Evolutionary conservation across 2,888 invertebrate species (phyloP).

Genomic region (Cheilosia vulpina): DNA sequence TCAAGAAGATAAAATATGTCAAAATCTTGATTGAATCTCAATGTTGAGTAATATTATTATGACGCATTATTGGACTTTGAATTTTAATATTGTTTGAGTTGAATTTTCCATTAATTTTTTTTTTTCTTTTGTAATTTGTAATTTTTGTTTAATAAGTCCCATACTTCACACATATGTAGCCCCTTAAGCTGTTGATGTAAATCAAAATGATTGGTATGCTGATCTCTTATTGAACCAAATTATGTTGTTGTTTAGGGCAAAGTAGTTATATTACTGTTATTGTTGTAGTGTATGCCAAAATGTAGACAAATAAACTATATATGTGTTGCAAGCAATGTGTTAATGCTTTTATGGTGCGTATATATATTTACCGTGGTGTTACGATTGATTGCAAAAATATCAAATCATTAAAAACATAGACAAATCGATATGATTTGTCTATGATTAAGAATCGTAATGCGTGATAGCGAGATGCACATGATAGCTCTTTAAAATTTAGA

Average conservation of each 20-base stretch:
- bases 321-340: slow-evolving; percentile 58
- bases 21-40: too few relatives aligned
- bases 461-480: too few relatives aligned
- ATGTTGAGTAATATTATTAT: too few relatives aligned
- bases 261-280: slow-evolving; percentile 57
- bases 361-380: background rate
- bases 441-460: too few relatives aligned
- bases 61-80: too few relatives aligned
- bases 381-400: too few relatives aligned
- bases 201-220: slow-evolving; percentile 63
- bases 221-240: slow-evolving; percentile 59
- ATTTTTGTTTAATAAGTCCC: too few relatives aligned
- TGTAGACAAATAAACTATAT: slow-evolving; percentile 61
- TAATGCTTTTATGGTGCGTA: background rate
- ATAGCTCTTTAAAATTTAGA: too few relatives aligned
- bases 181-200: slow-evolving; percentile 22
- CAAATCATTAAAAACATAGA: too few relatives aligned
- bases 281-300: slow-evolving; percentile 64
- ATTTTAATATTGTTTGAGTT: background rate
- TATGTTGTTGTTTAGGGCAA: slow-evolving; percentile 40
- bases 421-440: too few relatives aligned
- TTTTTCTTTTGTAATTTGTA: background rate
- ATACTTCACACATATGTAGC: too few relatives aligned
- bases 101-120: slow-evolving; percentile 6
- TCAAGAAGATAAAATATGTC: too few relatives aligned